phyloP scores from a whole-genome alignment of 2,888 invertebrate genomes.

The Heliconius charithonia region DNA sequence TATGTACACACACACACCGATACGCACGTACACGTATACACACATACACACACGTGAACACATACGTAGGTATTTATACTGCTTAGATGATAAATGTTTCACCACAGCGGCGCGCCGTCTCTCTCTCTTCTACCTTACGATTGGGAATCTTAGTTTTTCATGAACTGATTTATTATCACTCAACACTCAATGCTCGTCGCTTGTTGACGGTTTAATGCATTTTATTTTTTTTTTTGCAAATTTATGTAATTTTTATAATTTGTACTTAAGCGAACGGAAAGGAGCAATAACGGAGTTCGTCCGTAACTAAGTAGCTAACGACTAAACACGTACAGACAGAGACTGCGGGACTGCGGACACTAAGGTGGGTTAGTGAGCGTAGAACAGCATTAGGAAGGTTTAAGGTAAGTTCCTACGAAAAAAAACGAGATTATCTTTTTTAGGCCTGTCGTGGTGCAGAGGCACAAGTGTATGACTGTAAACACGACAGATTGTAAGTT shows the following conservation, averaged over 20 bases:
- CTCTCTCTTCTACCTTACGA: background rate
- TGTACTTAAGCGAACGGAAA: too few species aligned
- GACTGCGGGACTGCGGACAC: too few species aligned
- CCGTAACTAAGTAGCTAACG: too few species aligned
- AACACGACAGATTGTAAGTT: too few species aligned
- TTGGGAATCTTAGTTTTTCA: constrained; percentile 25
- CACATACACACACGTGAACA: background rate
- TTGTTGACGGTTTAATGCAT: background rate
- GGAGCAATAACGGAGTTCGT: too few species aligned
- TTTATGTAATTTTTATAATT: background rate
- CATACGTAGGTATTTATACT: constrained; percentile 41
- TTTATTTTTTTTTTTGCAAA: background rate
- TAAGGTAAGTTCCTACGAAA: background rate
- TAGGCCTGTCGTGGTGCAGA: too few species aligned
- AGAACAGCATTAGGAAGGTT: too few species aligned
- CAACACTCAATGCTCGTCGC: background rate
- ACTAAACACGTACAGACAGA: too few species aligned
- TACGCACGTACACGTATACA: constrained; percentile 15
- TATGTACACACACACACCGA: background rate
- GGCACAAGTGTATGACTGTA: too few species aligned
- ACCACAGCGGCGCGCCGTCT: constrained; percentile 18
- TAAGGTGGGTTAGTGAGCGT: too few species aligned
- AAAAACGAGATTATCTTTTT: too few species aligned
- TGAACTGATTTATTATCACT: constrained; percentile 25
- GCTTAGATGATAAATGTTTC: constrained; percentile 48